Percentiles rank a stretch among this genome's conserved stretches.
phyloP scores from a whole-genome alignment of 2,797 vertebrate species.

The Acomys russatus region DNA sequence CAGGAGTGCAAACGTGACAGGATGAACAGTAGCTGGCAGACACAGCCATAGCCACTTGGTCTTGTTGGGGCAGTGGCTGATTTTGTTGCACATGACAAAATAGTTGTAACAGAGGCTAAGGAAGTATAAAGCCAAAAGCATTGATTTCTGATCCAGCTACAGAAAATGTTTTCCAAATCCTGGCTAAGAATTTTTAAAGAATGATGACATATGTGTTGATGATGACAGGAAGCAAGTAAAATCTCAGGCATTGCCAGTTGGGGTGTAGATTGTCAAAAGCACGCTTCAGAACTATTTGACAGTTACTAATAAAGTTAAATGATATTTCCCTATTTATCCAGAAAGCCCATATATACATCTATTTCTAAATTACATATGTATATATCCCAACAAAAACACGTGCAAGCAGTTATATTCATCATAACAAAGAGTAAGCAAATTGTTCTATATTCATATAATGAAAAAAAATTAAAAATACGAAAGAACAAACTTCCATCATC shows the following conservation, averaged over 20 bases:
- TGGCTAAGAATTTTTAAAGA: slow-evolving; percentile 20
- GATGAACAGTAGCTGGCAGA: not conserved
- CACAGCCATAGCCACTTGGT: not conserved
- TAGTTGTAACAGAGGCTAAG: not conserved
- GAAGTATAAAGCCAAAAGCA: not conserved
- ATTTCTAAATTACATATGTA: not conserved
- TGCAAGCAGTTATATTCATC: not conserved
- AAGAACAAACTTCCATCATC: not conserved
- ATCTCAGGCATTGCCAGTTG: not conserved
- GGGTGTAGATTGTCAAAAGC: not conserved
- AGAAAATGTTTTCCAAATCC: not conserved
- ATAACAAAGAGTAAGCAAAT: not conserved
- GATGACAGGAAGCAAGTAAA: slow-evolving; percentile 28
- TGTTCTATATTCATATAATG: not conserved
- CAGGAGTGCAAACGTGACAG: not conserved
- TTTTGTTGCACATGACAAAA: not conserved
- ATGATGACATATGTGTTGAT: not conserved
- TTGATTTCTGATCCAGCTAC: not conserved
- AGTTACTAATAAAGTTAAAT: slow-evolving; percentile 36
- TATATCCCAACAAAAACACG: not conserved
- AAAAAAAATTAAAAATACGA: not conserved
- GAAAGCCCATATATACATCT: not conserved
- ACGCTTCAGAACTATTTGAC: slow-evolving; percentile 26
- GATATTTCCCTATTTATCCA: slow-evolving; percentile 16
- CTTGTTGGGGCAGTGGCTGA: not conserved